Percentiles rank a stretch among this genome's conserved stretches.
phyloP scores from a whole-genome alignment of 2,888 invertebrate species.

The Ochropleura leucogaster region DNA sequence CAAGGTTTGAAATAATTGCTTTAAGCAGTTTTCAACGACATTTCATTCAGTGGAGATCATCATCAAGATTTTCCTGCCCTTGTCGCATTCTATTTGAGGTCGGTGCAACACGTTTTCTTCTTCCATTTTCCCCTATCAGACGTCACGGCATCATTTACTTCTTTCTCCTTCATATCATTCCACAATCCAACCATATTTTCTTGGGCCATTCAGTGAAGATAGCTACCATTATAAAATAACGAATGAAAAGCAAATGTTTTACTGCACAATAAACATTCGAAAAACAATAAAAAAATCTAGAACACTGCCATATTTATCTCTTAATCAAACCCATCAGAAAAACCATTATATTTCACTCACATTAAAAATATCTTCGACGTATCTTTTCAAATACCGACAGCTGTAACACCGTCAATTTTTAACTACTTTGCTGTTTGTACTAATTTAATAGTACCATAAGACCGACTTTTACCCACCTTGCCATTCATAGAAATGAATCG shows the following conservation, averaged over 20 bases:
- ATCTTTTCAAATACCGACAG: constrained; percentile 40
- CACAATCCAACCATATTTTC: too few species aligned
- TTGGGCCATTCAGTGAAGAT: not conserved
- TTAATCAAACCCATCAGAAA: constrained; percentile 31
- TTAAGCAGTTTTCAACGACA: not conserved
- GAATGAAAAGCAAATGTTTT: not conserved
- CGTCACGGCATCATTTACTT: too few species aligned
- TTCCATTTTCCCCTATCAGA: not conserved
- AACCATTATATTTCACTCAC: constrained; percentile 33
- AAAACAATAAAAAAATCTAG: constrained; percentile 34
- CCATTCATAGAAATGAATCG: constrained; percentile 66
- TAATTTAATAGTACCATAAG: constrained; percentile 59
- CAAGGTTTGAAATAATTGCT: not conserved
- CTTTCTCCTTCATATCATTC: too few species aligned
- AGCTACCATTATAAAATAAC: too few species aligned
- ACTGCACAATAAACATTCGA: not conserved
- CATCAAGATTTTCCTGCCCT: too few species aligned
- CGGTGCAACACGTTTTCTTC: not conserved
- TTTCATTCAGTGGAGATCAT: not conserved
- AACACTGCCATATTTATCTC: constrained; percentile 16
- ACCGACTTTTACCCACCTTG: constrained; percentile 55
- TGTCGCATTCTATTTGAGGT: too few species aligned
- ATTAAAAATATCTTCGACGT: constrained; percentile 44
- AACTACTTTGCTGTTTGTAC: constrained; percentile 62
- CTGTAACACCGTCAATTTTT: constrained; percentile 46